Conservation (phyloP, 1,140 invertebrate species). For the Scaptomyza montana region DNA sequence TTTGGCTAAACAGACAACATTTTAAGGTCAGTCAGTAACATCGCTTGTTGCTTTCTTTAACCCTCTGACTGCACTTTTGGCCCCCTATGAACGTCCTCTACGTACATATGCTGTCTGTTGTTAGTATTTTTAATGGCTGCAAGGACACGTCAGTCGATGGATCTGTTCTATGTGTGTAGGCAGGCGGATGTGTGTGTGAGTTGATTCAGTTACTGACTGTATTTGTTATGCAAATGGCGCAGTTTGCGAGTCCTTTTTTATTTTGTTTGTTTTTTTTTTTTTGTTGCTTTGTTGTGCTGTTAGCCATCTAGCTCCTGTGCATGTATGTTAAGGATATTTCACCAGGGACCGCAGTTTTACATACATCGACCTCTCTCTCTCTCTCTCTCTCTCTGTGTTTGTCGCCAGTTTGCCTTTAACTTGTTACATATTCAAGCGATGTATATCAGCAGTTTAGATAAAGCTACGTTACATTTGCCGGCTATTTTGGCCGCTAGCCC, state of each 20-base stretch:
- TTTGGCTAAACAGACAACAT: conserved; percentile 35
- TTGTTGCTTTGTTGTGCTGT: conserved; percentile 9
- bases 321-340: conserved; percentile 26
- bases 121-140: conserved; percentile 77
- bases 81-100: conserved; percentile 21
- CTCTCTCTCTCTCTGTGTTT: conserved; percentile 10
- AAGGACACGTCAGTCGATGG: conserved; percentile 63
- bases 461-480: conserved; percentile 52
- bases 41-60: conserved; percentile 47
- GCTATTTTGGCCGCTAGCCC: conserved; percentile 20
- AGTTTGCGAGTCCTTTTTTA: conserved; percentile 53
- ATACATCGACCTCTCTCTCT: conserved; percentile 2
- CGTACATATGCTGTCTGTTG: conserved; percentile 41
- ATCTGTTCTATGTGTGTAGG: conserved; percentile 1
- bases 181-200: conserved; percentile 29
- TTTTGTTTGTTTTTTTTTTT: conserved; percentile 19
- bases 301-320: conserved; percentile 21
- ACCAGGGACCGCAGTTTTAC: conserved; percentile 28
- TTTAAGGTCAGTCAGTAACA: conserved; percentile 52
- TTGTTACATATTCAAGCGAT: conserved; percentile 79
- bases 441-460: conserved; percentile 72
- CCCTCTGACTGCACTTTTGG: conserved; percentile 63
- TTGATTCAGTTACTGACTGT: conserved; percentile 75
- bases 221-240: conserved; percentile 81
- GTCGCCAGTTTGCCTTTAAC: conserved; percentile 69